Evolutionary conservation across 2,113 vertebrate genomes (phyloP), one percentile per base, ranked within the genome.

Genomic region (Hylia prasina): DNA sequence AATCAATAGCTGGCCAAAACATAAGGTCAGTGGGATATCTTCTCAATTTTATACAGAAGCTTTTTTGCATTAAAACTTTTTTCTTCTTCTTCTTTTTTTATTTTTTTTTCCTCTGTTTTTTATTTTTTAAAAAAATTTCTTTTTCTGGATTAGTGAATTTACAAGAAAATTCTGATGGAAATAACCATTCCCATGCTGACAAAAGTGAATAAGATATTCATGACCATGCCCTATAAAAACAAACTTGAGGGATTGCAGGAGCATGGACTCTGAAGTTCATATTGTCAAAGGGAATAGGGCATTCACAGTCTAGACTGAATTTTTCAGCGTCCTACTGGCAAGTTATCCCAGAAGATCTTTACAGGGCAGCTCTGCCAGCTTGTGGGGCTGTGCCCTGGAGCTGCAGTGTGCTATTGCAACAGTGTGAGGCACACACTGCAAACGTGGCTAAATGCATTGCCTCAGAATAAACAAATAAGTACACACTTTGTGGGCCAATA

Each of bases 371-470:
- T 24, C 48, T 89, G 37, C 22, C 61, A 77, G 63, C 22, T 53
- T 21, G 30, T 35, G 51, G 44, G 16, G 18, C 30, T n/a, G 30
- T 45, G 54, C 20, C 19, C 2, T 8, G 47, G 31, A 22, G 27
- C 1, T 1, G 18, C 33, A 39, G 48, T 0, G 0, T 11, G 31
- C 25, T 42, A 7, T 20, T 7, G 0, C 37, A 20, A 1, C 44
- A 44, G 17, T 1, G 0, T 13, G n/a, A 5, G 11, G 4, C 2
- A 3, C 0, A 1, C 22, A 2, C 11, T 9, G 30, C 0, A 2
- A 63, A 51, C 0, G 2, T 1, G 2, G 35, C 45, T 47, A 8
- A 54, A 86, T 85, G 30, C 51, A 58, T 0, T 20, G 15, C 24
- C 21, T 18, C 8, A 15, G 57, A 53, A 47, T 44, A 44, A 89